Evolutionary conservation across 2,113 vertebrate species (phyloP), one percentile per base, ranked within the genome.

Genomic region (Ginglymostoma cirratum): DNA sequence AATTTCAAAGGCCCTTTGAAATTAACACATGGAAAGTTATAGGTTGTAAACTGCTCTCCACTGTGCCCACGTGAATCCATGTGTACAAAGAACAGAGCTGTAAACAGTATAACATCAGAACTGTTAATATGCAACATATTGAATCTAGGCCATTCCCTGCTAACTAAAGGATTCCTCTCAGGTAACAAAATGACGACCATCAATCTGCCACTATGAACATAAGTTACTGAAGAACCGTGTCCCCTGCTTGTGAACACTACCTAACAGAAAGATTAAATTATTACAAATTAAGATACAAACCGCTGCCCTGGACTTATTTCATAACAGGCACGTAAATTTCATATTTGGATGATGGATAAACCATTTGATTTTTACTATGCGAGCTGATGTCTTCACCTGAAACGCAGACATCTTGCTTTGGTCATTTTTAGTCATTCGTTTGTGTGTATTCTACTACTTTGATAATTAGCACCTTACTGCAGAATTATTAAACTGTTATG

Each of bases 401-500:
- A 94, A 45, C 66, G n/a, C 55, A 2, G 89, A 55, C 48, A 34
- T 55, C 7, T 15, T 38, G 19, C 61, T 21, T 93, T 38, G 89
- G 69, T 69, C 2, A 45, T 45, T 94, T 42, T 5, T 65, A 67
- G 92, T 69, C 92, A 94, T 24, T n/a, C 55, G 34, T 69, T 70
- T 70, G 8, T 10, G 42, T 27, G 27, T 14, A 70, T 27, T 94
- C 66, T 48, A 12, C 42, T 5, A 24, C 65, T 70, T 70, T 42
- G 70, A 70, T 70, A 94, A 94, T 70, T 94, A 70, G 93, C 42
- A 30, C 38, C 66, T 70, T 69, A 70, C n/a, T 45, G 66, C 67
- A 70, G 93, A 94, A 94, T 72, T 70, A 42, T 24, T 93, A 94
- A 67, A 70, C 42, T 70, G 66, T 42, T 48, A 48, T 94, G 93